Base-by-base conservation (phyloP, 2,113 vertebrate genomes). In the Perognathus longimembris region DNA sequence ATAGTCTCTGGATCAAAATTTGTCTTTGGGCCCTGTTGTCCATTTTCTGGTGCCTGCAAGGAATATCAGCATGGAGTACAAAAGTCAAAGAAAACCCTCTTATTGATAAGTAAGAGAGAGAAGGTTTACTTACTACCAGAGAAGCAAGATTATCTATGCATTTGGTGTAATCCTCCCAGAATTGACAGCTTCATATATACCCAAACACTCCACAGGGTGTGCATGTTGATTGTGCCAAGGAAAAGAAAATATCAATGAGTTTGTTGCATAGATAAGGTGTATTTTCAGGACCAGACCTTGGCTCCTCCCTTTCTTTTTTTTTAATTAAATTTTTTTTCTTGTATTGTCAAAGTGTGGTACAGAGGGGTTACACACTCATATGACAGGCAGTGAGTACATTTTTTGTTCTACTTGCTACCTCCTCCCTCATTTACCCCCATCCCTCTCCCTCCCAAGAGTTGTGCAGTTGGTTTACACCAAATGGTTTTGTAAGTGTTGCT, bases 141-240 rank as follows among this genome's bases (percentile, higher is more conserved):
- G 94, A 96, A 34, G 97, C 97, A 15, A 97, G 2, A 2, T 97
- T 95, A 38, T 98, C 98, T 97, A 97, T 96, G 91, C 96, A 98
- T 89, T 90, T 78, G 45, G 50, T 97, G 86, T 96, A 97, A 87
- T 96, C 97, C 64, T 98, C 97, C 45, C 97, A 96, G 66, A 97
- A 30, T 14, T 15, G 18, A 50, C 76, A 67, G 15, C 69, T 59
- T 57, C n/a, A 28, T 10, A 59, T 77, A 59, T 63, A 89, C 18
- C 21, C 80, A 11, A 61, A 61, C 0, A 15, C 54, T 45, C 45
- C 12, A 45, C n/a, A 45, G 3, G 36, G 0, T 30, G n/a, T 1
- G 21, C 42, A 42, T 59, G 12, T 8, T 26, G 20, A 45, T 22
- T 59, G 3, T 21, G 22, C 21, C 9, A 45, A 45, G 45, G 45